Conservation (phyloP, 2,888 invertebrate genomes). For the Stenotaenia linearis region DNA sequence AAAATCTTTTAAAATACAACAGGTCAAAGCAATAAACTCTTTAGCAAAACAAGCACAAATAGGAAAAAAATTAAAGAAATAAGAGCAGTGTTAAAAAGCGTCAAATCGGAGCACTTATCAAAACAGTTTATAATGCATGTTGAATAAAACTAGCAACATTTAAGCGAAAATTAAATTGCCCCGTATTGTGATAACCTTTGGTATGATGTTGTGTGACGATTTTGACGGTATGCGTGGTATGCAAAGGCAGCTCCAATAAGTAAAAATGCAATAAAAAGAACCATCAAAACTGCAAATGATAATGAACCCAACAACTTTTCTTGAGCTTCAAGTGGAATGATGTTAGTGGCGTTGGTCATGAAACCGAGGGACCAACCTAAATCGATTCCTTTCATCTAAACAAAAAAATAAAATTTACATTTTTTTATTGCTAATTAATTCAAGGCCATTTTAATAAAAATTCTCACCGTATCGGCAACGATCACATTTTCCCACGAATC, state of each 20-base stretch:
- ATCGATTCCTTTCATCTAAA: constrained; percentile 45
- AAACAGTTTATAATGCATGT: no score
- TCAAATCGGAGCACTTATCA: no score
- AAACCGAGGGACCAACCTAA: constrained; percentile 52
- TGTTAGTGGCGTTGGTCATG: constrained; percentile 50
- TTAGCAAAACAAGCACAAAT: background rate
- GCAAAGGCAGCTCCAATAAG: constrained; percentile 38
- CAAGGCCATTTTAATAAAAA: background rate
- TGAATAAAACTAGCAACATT: no score
- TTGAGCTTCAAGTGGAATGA: constrained; percentile 43
- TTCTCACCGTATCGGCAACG: constrained; percentile 45
- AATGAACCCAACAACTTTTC: constrained; percentile 36
- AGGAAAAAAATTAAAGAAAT: background rate
- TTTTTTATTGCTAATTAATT: background rate
- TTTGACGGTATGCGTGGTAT: constrained; percentile 38
- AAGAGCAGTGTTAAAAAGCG: no score
- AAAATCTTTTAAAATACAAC: background rate
- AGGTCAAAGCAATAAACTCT: no score
- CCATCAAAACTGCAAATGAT: constrained; percentile 39
- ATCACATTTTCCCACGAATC: constrained; percentile 45
- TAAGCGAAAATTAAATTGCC: no score
- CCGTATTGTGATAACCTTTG: constrained; percentile 39
- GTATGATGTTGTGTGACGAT: constrained; percentile 36
- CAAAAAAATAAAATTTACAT: background rate
- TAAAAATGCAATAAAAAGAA: constrained; percentile 39